Conservation (phyloP, 2,113 vertebrate genomes). For the Coptodon bakossiorum region DNA sequence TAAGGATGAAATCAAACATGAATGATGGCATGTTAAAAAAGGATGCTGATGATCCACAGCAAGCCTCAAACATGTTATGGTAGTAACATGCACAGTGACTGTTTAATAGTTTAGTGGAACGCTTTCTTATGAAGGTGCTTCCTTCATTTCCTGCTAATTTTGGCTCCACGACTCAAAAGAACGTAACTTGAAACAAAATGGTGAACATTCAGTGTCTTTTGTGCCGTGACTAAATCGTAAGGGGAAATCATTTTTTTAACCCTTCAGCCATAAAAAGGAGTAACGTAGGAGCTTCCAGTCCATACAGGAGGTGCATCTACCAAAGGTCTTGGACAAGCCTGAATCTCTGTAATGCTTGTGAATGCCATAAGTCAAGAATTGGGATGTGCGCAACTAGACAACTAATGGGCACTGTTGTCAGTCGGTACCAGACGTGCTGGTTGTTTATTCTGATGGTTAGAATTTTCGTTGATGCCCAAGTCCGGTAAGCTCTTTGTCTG, state of each 20-base stretch:
- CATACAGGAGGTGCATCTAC: neutral
- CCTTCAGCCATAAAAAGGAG: neutral
- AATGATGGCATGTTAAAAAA: neutral
- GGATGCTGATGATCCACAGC: neutral
- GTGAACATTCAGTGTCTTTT: neutral
- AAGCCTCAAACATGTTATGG: neutral
- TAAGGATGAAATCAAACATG: neutral
- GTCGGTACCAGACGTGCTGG: neutral
- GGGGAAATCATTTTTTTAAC: fast-evolving
- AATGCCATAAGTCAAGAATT: neutral
- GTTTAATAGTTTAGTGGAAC: neutral
- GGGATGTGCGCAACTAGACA: neutral
- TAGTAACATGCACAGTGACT: neutral
- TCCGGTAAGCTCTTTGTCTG: neutral
- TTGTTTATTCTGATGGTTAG: neutral
- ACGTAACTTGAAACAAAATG: neutral
- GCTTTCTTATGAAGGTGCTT: neutral
- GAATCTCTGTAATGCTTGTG: neutral
- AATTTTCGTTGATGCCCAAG: neutral
- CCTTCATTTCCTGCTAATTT: neutral
- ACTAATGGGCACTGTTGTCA: neutral
- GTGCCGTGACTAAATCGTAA: neutral
- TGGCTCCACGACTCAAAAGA: neutral
- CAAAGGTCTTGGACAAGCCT: neutral
- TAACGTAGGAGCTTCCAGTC: fast-evolving